Evolutionary conservation across 1,140 invertebrate genomes (phyloP).

Genomic region (Rhyacophila brunnea): DNA sequence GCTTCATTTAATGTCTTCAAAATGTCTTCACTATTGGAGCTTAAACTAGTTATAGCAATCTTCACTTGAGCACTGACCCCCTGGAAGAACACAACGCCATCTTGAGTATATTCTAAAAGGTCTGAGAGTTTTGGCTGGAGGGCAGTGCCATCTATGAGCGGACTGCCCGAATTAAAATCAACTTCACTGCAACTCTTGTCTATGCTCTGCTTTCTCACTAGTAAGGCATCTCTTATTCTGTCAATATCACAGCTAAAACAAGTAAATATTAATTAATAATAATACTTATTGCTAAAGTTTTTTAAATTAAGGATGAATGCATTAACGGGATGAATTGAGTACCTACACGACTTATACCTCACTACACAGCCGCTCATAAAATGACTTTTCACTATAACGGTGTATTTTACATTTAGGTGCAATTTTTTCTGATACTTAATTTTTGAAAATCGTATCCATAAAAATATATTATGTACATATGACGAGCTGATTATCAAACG

Average conservation of each 20-base stretch:
- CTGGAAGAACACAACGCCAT: slow-evolving; percentile 43
- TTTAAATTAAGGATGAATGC: too few species aligned
- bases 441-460: too few species aligned
- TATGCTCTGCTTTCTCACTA: slow-evolving; percentile 39
- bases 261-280: too few species aligned
- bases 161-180: slow-evolving; percentile 37
- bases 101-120: slow-evolving; percentile 44
- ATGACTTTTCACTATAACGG: too few species aligned
- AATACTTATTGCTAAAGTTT: too few species aligned
- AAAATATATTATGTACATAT: too few species aligned
- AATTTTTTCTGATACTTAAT: too few species aligned
- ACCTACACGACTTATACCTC: too few species aligned
- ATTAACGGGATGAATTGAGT: too few species aligned
- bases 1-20: slow-evolving; percentile 1
- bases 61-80: slow-evolving; percentile 45
- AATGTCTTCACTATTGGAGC: slow-evolving; percentile 18
- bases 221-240: slow-evolving; percentile 43
- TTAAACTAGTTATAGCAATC: slow-evolving; percentile 39
- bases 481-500: too few species aligned
- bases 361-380: too few species aligned
- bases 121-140: slow-evolving; percentile 45
- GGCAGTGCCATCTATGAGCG: slow-evolving; percentile 42
- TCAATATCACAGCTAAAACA: slow-evolving; percentile 43
- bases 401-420: too few species aligned
- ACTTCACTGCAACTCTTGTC: slow-evolving; percentile 41